Percentiles rank a stretch among this genome's conserved stretches.
These are phyloP conservation scores for Caenorhabditis elegans DNA, from an alignment of 1,140 invertebrate species.

Conservation along the genomic window WBcel235 BX284606.5:17039001-17039500, in stretches of 20 bases:
- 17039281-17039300: constrained; percentile 26
- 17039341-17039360: neutral
- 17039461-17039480: neutral
- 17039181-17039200: too few relatives aligned
- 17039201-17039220: neutral
- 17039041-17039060: too few relatives aligned
- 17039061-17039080: too few relatives aligned
- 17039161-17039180: too few relatives aligned
- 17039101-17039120: too few relatives aligned
- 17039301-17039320: neutral
- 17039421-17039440: constrained; percentile 11
- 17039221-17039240: constrained; percentile 20
- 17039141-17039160: too few relatives aligned
- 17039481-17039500: too few relatives aligned
- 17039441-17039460: neutral
- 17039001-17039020: too few relatives aligned
- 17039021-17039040: too few relatives aligned
- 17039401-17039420: neutral
- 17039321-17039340: too few relatives aligned
- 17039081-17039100: too few relatives aligned
- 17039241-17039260: constrained; percentile 22
- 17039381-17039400: neutral
- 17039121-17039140: too few relatives aligned
- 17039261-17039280: constrained; percentile 18
- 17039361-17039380: neutral